Evolutionary conservation across 2,797 vertebrate species (phyloP).

Genomic region (Alca torda): DNA sequence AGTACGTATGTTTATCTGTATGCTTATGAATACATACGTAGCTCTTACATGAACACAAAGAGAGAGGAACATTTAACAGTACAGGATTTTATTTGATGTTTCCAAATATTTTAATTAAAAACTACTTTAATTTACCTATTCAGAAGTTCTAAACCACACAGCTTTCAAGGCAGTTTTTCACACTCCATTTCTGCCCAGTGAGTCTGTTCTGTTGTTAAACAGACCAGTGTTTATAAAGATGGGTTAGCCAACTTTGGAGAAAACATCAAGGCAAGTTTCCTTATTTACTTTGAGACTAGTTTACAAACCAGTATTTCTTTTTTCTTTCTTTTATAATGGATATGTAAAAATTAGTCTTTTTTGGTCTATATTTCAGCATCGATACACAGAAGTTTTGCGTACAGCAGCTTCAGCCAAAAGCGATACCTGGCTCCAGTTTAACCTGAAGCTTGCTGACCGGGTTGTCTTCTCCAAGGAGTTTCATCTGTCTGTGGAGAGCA

Average conservation of each 20-base stretch:
- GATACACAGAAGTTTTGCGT: neutral
- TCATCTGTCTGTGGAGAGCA: constrained; percentile 93
- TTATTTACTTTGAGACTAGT: neutral
- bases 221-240: neutral
- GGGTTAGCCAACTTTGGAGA: neutral
- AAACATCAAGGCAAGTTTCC: neutral
- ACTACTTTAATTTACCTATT: neutral
- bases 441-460: constrained; percentile 94
- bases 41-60: neutral
- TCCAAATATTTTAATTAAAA: neutral
- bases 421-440: constrained; percentile 89
- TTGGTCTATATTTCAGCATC: neutral
- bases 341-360: neutral
- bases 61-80: neutral
- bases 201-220: neutral
- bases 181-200: neutral
- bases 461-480: constrained; percentile 92
- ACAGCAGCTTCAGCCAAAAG: neutral
- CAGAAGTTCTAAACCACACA: neutral
- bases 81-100: neutral
- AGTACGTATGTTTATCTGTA: neutral
- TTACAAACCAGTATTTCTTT: neutral
- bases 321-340: neutral
- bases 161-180: neutral
- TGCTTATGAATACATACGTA: accelerated